Percentiles rank a stretch among this genome's conserved stretches.
These are phyloP conservation scores for Atherix ibis DNA, from an alignment of 2,888 invertebrate genomes.

Conservation along the genomic window DNA sequence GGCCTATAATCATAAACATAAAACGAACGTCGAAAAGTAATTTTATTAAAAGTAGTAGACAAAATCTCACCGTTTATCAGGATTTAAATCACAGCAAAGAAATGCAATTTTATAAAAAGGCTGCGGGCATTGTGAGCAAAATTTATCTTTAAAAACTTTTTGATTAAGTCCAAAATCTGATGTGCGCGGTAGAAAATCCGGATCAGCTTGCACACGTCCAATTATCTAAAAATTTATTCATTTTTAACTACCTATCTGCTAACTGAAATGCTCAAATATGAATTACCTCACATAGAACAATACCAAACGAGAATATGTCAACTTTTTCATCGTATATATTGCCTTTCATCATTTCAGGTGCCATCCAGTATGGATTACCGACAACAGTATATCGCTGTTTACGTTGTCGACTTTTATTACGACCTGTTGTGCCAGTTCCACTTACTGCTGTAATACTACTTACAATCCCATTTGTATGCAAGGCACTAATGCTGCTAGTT, in stretches of 20 bases:
- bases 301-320: conserved; percentile 91
- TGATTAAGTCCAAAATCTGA: conserved; percentile 87
- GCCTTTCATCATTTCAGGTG: conserved; percentile 96
- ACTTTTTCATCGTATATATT: conserved; percentile 93
- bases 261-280: too few species aligned
- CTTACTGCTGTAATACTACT: too few species aligned
- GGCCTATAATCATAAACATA: conserved; percentile 44
- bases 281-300: conserved; percentile 78
- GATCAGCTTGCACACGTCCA: conserved; percentile 87
- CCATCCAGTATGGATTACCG: conserved; percentile 98
- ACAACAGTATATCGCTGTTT: conserved; percentile 89
- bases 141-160: conserved; percentile 68
- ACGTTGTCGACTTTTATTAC: conserved; percentile 47
- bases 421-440: conserved; percentile 32
- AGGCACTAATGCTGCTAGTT: conserved; percentile 29
- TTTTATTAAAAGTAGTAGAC: conserved; percentile 1
- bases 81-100: conserved; percentile 77
- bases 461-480: too few species aligned
- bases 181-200: conserved; percentile 80
- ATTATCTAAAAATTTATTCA: conserved; percentile 55
- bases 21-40: conserved; percentile 3
- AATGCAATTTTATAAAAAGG: conserved; percentile 79
- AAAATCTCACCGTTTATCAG: conserved; percentile 55
- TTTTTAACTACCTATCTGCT: too few species aligned
- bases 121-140: conserved; percentile 68